Evolutionary conservation across 2,888 invertebrate species (phyloP).

Genomic region (Watsonalla cultraria): DNA sequence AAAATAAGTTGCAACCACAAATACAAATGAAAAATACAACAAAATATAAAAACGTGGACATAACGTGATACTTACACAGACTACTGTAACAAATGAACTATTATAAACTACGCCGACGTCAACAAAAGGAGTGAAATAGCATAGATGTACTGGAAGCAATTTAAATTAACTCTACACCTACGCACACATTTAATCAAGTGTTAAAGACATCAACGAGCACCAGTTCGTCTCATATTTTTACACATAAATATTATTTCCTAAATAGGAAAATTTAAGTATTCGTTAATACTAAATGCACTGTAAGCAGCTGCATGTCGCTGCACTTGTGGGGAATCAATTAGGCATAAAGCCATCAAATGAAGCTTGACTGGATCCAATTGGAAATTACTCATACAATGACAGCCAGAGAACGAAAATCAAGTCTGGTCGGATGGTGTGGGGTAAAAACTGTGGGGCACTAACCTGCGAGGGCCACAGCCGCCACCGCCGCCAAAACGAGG

Average conservation of each 20-base stretch:
- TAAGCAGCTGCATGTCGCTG: not conserved
- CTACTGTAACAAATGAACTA: too few relatives aligned
- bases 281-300: not conserved
- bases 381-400: constrained; percentile 31
- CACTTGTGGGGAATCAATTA: constrained; percentile 2
- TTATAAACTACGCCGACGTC: too few relatives aligned
- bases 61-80: too few relatives aligned
- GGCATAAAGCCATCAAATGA: not conserved
- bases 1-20: too few relatives aligned
- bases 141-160: not conserved
- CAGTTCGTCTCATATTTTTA: not conserved
- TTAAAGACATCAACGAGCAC: not conserved
- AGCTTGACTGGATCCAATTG: constrained; percentile 28
- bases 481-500: constrained; percentile 52
- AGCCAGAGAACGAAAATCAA: constrained; percentile 39
- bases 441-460: constrained; percentile 70
- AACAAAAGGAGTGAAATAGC: not conserved
- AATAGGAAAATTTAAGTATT: not conserved
- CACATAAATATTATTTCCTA: not conserved
- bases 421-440: constrained; percentile 27
- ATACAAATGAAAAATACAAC: too few relatives aligned
- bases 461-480: constrained; percentile 67
- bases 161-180: not conserved
- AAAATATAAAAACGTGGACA: too few relatives aligned
- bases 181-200: not conserved